Evolutionary conservation across 2,888 invertebrate species (phyloP).

Genomic region (Hoplodrina ambigua): DNA sequence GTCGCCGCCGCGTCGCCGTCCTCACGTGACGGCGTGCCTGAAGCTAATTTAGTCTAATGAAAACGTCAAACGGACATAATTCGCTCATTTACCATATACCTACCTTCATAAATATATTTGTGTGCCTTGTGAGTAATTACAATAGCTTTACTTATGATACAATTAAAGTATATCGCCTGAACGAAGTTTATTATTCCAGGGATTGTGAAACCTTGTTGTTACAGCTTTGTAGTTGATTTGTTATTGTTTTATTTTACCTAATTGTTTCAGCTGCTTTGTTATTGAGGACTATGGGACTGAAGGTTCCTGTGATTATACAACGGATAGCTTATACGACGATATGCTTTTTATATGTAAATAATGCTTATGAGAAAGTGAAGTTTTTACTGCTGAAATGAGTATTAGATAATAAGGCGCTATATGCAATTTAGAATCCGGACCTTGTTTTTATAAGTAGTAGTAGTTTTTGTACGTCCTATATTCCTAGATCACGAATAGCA

Average conservation of each 20-base stretch:
- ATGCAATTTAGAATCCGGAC: neutral
- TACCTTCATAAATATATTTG: slow-evolving; percentile 40
- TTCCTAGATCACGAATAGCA: slow-evolving; percentile 29
- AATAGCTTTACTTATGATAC: slow-evolving; percentile 44
- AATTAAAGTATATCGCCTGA: slow-evolving; percentile 34
- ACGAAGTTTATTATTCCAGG: slow-evolving; percentile 9
- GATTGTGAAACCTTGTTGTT: slow-evolving; percentile 18
- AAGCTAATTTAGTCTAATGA: slow-evolving; percentile 66
- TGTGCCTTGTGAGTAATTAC: slow-evolving; percentile 43
- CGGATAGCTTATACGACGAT: no score
- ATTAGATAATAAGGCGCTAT: neutral
- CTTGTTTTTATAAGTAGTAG: slow-evolving; percentile 3
- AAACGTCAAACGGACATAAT: slow-evolving; percentile 66
- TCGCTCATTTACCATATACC: slow-evolving; percentile 54
- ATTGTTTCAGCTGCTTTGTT: neutral
- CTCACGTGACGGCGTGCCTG: slow-evolving; percentile 47
- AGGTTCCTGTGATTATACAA: no score
- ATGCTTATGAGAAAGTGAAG: neutral
- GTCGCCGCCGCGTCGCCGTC: slow-evolving; percentile 13
- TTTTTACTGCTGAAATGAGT: no score
- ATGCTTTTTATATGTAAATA: neutral
- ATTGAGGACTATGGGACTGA: neutral
- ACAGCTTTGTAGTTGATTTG: neutral
- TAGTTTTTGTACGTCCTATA: neutral
- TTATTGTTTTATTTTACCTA: neutral